These are phyloP conservation scores for Pammene fasciana DNA, from an alignment of 2,888 invertebrate species.

Conservation along the genomic window DNA sequence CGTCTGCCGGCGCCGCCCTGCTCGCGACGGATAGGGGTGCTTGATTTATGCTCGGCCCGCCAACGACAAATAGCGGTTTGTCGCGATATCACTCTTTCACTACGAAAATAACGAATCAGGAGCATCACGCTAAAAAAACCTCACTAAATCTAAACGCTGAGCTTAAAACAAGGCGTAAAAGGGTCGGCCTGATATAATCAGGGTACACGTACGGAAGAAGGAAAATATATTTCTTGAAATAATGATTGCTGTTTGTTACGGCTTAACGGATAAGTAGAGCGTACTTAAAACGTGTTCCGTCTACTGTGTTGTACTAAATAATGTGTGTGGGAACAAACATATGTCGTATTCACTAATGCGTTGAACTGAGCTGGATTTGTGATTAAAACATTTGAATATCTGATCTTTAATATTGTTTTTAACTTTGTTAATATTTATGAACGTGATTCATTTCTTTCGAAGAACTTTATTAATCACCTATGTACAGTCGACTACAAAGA, in stretches of 20 bases:
- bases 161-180: conserved; percentile 47
- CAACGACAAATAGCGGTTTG: conserved; percentile 81
- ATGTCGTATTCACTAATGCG: conserved; percentile 24
- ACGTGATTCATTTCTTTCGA: not conserved
- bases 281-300: conserved; percentile 9
- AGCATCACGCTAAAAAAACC: conserved; percentile 53
- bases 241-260: conserved; percentile 7
- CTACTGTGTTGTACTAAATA: conserved; percentile 23
- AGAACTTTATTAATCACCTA: not conserved
- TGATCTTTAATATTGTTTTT: not conserved
- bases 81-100: conserved; percentile 75
- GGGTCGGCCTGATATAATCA: conserved; percentile 19
- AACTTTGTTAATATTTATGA: no score
- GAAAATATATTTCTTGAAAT: not conserved
- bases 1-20: conserved; percentile 51
- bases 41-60: conserved; percentile 75
- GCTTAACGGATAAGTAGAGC: conserved; percentile 25
- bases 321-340: conserved; percentile 34
- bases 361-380: conserved; percentile 24
- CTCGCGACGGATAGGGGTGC: conserved; percentile 57
- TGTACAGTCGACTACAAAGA: no score
- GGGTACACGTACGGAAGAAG: not conserved
- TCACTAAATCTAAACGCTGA: conserved; percentile 46
- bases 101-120: conserved; percentile 71
- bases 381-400: conserved; percentile 24